Base-by-base conservation (phyloP, 2,888 invertebrate genomes). In the Rotaria sp. region DNA sequence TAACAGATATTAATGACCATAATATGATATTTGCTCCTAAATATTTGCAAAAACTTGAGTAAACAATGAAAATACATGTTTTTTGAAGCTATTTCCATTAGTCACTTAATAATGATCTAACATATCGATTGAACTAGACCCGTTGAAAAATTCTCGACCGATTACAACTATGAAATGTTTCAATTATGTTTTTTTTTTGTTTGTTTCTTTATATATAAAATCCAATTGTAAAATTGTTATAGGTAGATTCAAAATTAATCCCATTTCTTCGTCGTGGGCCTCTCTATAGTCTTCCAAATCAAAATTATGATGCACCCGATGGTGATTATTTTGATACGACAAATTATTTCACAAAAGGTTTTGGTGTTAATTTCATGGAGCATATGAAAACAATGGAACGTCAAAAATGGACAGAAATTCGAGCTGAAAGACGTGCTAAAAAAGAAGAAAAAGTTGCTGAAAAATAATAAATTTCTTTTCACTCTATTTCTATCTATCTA, bases 301-400 rank as follows among this genome's bases (percentile, higher is more conserved):
- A 5, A 30, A 85, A 84, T n/a, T 87, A 87, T 45, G 85, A 85
- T 41, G 84, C 87, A 67, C 87, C 87, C 1, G 87, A 87, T 50
- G 87, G 87, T 13, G 85, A 87, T 74, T 87, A 87, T 55, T 84
- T 80, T 48, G 87, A 87, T 74, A 84, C 41, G 41, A 87, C 87
- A 15, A 84, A 85, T 50, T 85, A 80, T 80, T 80, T 80, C n/a
- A 15, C 24, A 13, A 80, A 80, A 80, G 80, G 80, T n/a, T 80
- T 80, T n/a, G 80, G 80, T 80, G 80, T 80, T 41, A 80, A 80
- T 45, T 80, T 80, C 11, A 80, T 80, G 80, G 80, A 80, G 10
- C 80, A 80, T 45, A 80, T 80, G 80, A 80, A 80, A 80, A 80
- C 41, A 45, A 80, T 80, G 80, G 80, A 80, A 45, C 45, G 41